These are phyloP conservation scores for Cassiopea andromeda DNA, from an alignment of 30 jellyfish, hydroid and myxozoan genomes.

Conservation along the genomic window DNA sequence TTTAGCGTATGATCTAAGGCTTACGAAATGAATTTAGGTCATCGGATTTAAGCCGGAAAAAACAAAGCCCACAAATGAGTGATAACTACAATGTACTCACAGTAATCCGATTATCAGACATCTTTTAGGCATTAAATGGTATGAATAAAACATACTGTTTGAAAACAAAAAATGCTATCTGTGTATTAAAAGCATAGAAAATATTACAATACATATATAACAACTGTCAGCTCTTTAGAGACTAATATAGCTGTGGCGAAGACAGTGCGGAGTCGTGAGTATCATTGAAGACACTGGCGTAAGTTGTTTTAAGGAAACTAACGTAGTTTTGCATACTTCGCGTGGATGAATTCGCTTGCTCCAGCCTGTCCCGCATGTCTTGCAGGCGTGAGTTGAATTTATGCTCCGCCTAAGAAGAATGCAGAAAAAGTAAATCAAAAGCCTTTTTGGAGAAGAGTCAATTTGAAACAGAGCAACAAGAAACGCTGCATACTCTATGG, in stretches of 20 bases:
- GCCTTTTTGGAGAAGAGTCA: too few species aligned
- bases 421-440: not conserved
- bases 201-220: not conserved
- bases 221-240: not conserved
- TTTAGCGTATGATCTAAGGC: too few species aligned
- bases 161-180: not conserved
- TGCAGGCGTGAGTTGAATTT: conserved; percentile 90
- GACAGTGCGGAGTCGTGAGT: conserved; percentile 65
- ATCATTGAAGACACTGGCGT: conserved; percentile 91
- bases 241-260: conserved; percentile 52
- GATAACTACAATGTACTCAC: not conserved
- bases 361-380: conserved; percentile 98
- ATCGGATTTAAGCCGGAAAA: not conserved
- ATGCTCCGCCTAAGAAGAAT: conserved; percentile 86
- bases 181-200: not conserved
- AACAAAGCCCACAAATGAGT: not conserved
- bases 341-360: conserved; percentile 98
- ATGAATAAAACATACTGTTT: not conserved
- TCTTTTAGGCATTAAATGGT: not conserved
- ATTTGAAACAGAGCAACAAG: too few species aligned
- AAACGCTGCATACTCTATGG: too few species aligned
- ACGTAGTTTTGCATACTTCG: conserved; percentile 99
- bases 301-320: conserved; percentile 88
- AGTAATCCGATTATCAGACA: not conserved
- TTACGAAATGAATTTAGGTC: too few species aligned